A percentile compares a stretch with the other conserved stretches of the same genome.
Evolutionary conservation across 2,888 invertebrate genomes (phyloP).

Genomic region (Halictus ligatus): DNA sequence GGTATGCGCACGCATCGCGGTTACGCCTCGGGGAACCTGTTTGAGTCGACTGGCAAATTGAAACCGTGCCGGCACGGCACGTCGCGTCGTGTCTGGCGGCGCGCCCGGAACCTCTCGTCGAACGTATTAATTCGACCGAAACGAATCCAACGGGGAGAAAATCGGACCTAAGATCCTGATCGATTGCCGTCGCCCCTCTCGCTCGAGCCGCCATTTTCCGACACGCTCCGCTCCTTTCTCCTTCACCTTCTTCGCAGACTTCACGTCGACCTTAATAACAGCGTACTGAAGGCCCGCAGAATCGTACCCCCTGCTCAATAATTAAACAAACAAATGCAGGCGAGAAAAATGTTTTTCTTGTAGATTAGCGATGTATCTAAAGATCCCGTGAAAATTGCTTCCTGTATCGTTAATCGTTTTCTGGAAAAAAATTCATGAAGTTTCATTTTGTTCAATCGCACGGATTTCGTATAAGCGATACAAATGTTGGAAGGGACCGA

Average conservation of each 20-base stretch:
- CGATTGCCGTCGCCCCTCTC: background rate
- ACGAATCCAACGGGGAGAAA: slow-evolving; percentile 48
- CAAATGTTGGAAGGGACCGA: too few relatives aligned
- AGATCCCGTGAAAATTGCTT: too few relatives aligned
- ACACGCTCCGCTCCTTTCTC: background rate
- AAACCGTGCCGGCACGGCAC: slow-evolving; percentile 64
- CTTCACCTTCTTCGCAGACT: background rate
- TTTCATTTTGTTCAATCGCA: too few relatives aligned
- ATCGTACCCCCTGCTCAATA: too few relatives aligned
- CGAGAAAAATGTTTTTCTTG: too few relatives aligned
- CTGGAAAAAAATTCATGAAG: too few relatives aligned
- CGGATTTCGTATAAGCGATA: too few relatives aligned
- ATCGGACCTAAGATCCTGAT: background rate
- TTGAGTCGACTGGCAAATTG: slow-evolving; percentile 77
- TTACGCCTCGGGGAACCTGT: slow-evolving; percentile 74
- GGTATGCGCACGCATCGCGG: slow-evolving; percentile 55
- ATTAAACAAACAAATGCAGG: too few relatives aligned
- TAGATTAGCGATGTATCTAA: too few relatives aligned
- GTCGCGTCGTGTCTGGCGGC: slow-evolving; percentile 60
- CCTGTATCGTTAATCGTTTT: too few relatives aligned
- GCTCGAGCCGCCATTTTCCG: background rate
- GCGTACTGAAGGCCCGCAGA: too few relatives aligned
- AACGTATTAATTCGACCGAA: slow-evolving; percentile 72
- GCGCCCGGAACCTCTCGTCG: slow-evolving; percentile 69
- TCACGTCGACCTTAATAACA: too few relatives aligned